phyloP scores from a whole-genome alignment of 1,140 invertebrate species.

The Caerostris darwini region DNA sequence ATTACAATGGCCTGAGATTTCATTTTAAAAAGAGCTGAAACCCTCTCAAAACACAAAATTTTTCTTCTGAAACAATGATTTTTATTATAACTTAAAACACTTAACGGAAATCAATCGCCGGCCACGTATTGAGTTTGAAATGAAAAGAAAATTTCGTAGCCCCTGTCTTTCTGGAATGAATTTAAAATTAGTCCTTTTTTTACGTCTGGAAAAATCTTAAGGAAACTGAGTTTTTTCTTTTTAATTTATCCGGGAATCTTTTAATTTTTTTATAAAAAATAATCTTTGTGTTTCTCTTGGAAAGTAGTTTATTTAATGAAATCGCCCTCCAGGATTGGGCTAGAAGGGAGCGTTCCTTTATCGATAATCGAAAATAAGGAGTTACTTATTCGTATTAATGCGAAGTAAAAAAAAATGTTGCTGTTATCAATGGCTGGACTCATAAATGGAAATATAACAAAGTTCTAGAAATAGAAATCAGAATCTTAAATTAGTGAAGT shows the following conservation, averaged over 20 bases:
- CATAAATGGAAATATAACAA: not conserved
- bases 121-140: not conserved
- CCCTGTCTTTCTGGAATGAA: not conserved
- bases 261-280: not conserved
- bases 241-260: not conserved
- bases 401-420: not conserved
- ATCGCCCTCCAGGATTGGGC: not conserved
- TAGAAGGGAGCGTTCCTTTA: not conserved
- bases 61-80: conserved; percentile 4
- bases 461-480: not conserved
- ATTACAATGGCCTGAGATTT: not conserved
- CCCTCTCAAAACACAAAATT: no score
- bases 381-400: conserved; percentile 4
- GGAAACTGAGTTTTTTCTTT: not conserved
- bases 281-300: not conserved
- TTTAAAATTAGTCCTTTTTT: conserved; percentile 7
- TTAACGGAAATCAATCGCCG: conserved; percentile 3
- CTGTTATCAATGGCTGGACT: not conserved
- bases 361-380: conserved; percentile 1
- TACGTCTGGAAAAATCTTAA: not conserved
- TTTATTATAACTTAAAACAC: conserved; percentile 22
- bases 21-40: not conserved
- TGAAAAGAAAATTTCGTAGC: not conserved
- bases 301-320: not conserved
- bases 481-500: no score